Evolutionary conservation across 2,113 vertebrate species (phyloP).

Genomic region (Chaetops frenatus): DNA sequence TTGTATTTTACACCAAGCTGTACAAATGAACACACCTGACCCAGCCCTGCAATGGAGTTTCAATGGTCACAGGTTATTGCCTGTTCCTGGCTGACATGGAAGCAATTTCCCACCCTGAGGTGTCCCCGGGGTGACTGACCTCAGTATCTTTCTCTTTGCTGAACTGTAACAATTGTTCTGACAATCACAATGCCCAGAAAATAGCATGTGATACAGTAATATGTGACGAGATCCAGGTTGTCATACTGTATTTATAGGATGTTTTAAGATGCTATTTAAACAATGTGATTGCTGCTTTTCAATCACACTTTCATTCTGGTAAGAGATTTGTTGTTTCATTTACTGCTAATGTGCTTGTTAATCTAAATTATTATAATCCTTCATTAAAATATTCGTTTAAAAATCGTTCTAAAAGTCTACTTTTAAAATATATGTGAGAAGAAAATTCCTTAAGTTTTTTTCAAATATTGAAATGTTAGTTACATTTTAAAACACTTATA

Average conservation of each 20-base stretch:
- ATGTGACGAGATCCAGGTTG: background rate
- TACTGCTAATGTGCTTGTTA: background rate
- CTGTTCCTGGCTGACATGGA: background rate
- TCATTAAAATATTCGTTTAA: background rate
- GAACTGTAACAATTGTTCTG: background rate
- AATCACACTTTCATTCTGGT: background rate
- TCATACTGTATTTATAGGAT: background rate
- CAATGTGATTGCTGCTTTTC: background rate
- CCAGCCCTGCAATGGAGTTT: background rate
- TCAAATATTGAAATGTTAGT: background rate
- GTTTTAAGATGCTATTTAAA: background rate
- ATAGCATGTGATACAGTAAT: background rate
- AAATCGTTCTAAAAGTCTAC: background rate
- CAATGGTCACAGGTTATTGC: background rate
- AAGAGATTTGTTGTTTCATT: background rate
- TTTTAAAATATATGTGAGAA: background rate
- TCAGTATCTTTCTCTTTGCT: background rate
- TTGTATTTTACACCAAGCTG: background rate
- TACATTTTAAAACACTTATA: background rate
- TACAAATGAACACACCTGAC: background rate
- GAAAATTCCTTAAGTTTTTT: background rate
- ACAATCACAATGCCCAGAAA: accelerated
- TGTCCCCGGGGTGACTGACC: background rate
- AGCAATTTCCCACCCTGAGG: background rate
- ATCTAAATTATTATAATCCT: background rate